These are phyloP conservation scores for Ernsta delagoae DNA, from an alignment of 2,888 invertebrate species.

Conservation along the genomic window DNA sequence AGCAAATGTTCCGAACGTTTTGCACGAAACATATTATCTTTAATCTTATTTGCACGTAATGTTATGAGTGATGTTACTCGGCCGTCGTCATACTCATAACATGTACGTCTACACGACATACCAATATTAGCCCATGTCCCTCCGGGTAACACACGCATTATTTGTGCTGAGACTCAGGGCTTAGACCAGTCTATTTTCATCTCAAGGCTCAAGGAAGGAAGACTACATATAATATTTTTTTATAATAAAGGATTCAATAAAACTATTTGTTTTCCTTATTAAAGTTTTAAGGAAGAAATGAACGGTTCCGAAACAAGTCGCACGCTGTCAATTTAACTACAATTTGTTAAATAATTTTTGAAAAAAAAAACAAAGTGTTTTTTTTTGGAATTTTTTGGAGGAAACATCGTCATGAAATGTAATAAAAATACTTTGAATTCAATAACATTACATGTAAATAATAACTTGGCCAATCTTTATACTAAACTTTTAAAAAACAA, in stretches of 20 bases:
- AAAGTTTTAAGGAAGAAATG: background rate
- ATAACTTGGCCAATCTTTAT: too few relatives aligned
- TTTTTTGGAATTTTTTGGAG: too few relatives aligned
- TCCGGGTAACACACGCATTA: background rate
- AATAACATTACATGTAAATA: too few relatives aligned
- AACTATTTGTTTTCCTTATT: background rate
- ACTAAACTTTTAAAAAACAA: too few relatives aligned
- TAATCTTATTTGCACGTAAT: background rate
- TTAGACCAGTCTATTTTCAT: background rate
- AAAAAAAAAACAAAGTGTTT: background rate
- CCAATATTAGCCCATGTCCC: slow-evolving; percentile 7
- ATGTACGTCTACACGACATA: background rate
- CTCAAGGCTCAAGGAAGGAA: background rate
- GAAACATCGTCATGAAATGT: too few relatives aligned
- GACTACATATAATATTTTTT: background rate
- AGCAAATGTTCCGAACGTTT: too few relatives aligned
- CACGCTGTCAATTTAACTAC: background rate
- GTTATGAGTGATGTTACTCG: slow-evolving; percentile 3
- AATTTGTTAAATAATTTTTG: too few relatives aligned
- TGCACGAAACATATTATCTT: too few relatives aligned
- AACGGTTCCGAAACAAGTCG: background rate
- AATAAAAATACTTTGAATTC: too few relatives aligned
- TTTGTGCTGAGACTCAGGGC: slow-evolving; percentile 1
- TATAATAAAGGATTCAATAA: background rate
- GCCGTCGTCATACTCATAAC: background rate